phyloP scores from a whole-genome alignment of 2,888 invertebrate species.

The Sesia bembeciformis region DNA sequence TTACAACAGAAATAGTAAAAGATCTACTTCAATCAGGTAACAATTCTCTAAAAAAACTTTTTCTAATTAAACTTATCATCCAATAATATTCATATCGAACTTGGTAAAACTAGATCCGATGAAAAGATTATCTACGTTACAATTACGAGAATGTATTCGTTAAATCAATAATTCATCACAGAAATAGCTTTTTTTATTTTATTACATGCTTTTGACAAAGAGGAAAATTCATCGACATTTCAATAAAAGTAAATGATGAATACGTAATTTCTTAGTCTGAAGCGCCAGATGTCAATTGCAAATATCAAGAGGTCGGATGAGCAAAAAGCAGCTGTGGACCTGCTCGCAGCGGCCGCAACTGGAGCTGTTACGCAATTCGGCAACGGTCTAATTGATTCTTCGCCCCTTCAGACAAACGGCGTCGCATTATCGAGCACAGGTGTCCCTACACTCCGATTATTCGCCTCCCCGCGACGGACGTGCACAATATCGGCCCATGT shows the following conservation, averaged over 20 bases:
- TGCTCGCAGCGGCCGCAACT: constrained; percentile 65
- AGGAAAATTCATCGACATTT: not conserved
- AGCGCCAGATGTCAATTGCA: constrained; percentile 61
- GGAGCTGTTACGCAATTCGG: constrained; percentile 68
- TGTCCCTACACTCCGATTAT: constrained; percentile 54
- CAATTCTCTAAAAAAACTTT: no score
- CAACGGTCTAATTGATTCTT: constrained; percentile 71
- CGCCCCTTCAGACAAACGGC: constrained; percentile 67
- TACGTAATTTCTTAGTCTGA: constrained; percentile 64
- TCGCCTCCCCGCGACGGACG: constrained; percentile 54
- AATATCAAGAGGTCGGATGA: constrained; percentile 65
- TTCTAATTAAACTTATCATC: no score
- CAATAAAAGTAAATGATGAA: constrained; percentile 31
- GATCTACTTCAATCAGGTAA: no score
- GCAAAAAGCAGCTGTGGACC: constrained; percentile 69
- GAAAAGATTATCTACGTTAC: no score
- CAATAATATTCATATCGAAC: no score
- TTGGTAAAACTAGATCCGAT: no score
- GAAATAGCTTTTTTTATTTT: no score
- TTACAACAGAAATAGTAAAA: no score
- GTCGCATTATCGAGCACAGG: constrained; percentile 70
- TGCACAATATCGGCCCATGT: constrained; percentile 48
- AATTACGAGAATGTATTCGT: no score
- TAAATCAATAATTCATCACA: no score
- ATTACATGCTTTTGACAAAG: no score